These are phyloP conservation scores for Lophotis ruficrista DNA, from an alignment of 2,113 vertebrate species.

Conservation along the genomic window DNA sequence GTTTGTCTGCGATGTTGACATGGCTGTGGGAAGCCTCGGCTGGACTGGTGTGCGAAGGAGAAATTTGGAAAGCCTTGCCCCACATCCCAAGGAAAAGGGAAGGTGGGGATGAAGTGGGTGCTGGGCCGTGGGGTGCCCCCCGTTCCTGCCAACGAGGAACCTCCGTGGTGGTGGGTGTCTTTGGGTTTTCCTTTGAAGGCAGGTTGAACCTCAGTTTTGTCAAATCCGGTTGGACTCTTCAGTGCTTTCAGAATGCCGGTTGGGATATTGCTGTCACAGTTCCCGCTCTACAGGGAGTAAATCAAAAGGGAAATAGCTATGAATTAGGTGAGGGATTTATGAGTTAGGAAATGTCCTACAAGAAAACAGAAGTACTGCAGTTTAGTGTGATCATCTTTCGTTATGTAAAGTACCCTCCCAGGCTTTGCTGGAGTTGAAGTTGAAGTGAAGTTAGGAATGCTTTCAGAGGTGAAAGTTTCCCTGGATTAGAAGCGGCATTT, in stretches of 20 bases:
- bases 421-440: background rate
- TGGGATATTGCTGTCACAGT: background rate
- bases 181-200: background rate
- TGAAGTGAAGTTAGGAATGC: background rate
- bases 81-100: background rate
- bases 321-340: background rate
- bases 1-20: background rate
- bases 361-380: too few species aligned
- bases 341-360: background rate
- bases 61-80: background rate
- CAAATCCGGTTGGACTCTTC: accelerated
- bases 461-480: background rate
- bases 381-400: background rate
- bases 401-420: background rate
- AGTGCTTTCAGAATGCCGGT: background rate
- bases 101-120: background rate
- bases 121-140: background rate
- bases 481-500: background rate
- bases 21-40: background rate
- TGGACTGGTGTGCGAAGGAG: accelerated
- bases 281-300: background rate
- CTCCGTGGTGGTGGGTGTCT: accelerated
- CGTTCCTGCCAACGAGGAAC: background rate
- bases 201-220: background rate
- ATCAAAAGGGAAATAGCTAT: background rate